Conservation (phyloP, 2,797 vertebrate species). For the Columba guinea region DNA sequence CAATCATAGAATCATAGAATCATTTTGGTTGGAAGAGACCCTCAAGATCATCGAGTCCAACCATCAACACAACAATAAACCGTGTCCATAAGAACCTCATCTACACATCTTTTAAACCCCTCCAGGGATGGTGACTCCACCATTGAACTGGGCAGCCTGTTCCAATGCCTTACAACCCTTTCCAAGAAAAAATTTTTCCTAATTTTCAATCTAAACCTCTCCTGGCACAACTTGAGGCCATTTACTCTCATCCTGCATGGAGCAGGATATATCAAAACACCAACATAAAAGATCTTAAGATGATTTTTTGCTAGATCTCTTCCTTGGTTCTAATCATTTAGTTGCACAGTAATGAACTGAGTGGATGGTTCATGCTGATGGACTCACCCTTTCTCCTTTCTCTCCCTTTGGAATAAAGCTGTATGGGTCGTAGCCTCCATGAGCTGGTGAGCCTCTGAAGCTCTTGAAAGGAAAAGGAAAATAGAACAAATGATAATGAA, state of each 20-base stretch:
- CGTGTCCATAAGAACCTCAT: no score
- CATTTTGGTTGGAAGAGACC: no score
- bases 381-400: conserved; percentile 85
- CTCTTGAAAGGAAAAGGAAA: conserved; percentile 63
- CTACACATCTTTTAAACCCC: no score
- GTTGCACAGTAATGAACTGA: background rate
- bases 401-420: conserved; percentile 83
- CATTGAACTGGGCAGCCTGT: no score
- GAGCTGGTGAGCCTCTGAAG: conserved; percentile 63
- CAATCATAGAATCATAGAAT: no score
- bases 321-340: background rate
- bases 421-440: conserved; percentile 76
- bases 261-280: background rate
- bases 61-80: no score
- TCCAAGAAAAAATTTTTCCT: no score
- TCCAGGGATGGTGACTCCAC: no score
- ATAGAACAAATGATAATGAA: background rate
- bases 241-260: background rate
- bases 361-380: background rate
- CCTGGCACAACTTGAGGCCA: no score
- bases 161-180: no score
- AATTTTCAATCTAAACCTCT: no score
- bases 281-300: background rate
- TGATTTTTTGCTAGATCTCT: background rate
- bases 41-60: no score